Evolutionary conservation across 2,888 invertebrate genomes (phyloP).

Genomic region (Pyrrhia umbra): DNA sequence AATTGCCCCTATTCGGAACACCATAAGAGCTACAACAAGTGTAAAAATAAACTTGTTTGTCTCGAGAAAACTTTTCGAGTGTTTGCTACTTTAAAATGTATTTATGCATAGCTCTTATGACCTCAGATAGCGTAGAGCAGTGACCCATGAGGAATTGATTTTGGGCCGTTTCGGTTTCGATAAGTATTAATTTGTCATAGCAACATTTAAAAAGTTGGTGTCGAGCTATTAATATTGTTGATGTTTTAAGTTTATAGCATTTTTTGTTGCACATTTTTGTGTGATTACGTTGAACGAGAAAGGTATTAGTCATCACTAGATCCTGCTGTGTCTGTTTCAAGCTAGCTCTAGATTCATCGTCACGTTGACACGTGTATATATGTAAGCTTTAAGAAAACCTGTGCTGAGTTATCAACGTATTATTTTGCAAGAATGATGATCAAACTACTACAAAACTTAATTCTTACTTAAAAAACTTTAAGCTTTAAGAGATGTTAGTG

Average conservation of each 20-base stretch:
- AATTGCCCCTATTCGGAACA: conserved; percentile 50
- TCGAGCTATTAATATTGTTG: conserved; percentile 47
- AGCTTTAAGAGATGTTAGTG: too few relatives aligned
- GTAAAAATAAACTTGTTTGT: conserved; percentile 43
- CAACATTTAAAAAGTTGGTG: conserved; percentile 55
- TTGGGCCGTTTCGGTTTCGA: conserved; percentile 63
- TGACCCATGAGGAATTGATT: conserved; percentile 82
- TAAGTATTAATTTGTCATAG: conserved; percentile 71
- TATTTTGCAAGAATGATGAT: not conserved
- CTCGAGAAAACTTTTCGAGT: conserved; percentile 67
- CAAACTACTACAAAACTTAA: too few relatives aligned
- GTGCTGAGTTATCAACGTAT: not conserved
- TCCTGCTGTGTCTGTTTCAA: not conserved
- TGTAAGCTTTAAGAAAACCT: not conserved
- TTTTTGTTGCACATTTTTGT: conserved; percentile 25
- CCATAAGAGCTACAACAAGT: conserved; percentile 29
- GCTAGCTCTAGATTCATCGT: not conserved
- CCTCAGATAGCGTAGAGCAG: conserved; percentile 70
- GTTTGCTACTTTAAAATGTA: conserved; percentile 76
- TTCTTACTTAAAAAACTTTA: too few relatives aligned
- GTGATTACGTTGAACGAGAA: conserved; percentile 2
- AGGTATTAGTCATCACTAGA: conserved; percentile 21
- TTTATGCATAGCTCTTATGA: conserved; percentile 81
- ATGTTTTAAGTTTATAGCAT: conserved; percentile 18
- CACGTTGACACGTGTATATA: not conserved